Percentiles rank a stretch among this genome's conserved stretches.
Conservation (phyloP, 2,888 invertebrate genomes). For the Homarus gammarus region DNA sequence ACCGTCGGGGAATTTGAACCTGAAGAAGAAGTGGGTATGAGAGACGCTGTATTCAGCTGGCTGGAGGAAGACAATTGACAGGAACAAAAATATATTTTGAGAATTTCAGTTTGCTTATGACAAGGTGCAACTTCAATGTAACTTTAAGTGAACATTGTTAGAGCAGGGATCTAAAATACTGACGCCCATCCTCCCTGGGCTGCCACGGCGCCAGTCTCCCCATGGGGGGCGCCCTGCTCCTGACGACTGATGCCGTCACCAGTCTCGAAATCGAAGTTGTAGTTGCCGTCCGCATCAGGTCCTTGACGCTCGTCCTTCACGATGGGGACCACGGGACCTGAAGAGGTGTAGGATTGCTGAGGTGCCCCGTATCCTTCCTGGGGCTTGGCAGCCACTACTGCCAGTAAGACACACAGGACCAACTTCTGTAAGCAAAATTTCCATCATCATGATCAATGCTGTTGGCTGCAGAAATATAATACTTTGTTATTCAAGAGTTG, state of each 20-base stretch:
- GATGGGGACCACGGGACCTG: slow-evolving; percentile 49
- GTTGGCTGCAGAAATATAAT: no score
- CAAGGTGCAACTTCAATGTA: no score
- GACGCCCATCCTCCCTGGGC: slow-evolving; percentile 47
- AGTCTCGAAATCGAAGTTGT: slow-evolving; percentile 64
- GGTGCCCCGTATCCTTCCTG: not conserved
- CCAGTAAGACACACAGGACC: not conserved
- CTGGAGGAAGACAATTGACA: no score
- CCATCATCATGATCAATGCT: no score
- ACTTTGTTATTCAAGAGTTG: no score
- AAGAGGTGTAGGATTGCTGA: not conserved
- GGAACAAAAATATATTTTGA: no score
- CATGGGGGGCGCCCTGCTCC: slow-evolving; percentile 48
- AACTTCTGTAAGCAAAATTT: not conserved
- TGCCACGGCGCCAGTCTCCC: slow-evolving; percentile 60
- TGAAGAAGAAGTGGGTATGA: not conserved
- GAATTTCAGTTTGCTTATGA: no score
- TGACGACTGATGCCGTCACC: slow-evolving; percentile 50
- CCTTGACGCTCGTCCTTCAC: slow-evolving; percentile 57
- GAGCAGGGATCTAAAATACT: not conserved
- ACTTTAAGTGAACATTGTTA: not conserved
- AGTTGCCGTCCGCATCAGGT: slow-evolving; percentile 47
- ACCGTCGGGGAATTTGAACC: slow-evolving; percentile 54
- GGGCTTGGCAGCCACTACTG: slow-evolving; percentile 8
- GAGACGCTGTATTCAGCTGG: not conserved